Percentiles rank a stretch among this genome's conserved stretches.
phyloP scores from a whole-genome alignment of 2,888 invertebrate genomes.

The Cataglyphis livida region DNA sequence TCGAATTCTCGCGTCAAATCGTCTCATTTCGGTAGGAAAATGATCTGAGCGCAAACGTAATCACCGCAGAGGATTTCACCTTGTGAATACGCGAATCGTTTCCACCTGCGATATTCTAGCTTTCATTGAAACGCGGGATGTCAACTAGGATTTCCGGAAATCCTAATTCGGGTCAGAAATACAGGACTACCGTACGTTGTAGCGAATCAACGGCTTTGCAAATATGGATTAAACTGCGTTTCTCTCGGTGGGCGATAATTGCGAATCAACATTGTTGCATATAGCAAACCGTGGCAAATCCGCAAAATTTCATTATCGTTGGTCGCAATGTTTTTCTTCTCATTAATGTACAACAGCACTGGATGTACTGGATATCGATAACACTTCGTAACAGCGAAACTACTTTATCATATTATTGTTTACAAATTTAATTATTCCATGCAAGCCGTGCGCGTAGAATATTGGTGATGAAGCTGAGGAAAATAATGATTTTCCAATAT shows the following conservation, averaged over 20 bases:
- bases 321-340: slow-evolving; percentile 50
- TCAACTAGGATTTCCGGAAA: slow-evolving; percentile 44
- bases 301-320: slow-evolving; percentile 48
- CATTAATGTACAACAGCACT: slow-evolving; percentile 35
- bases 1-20: slow-evolving; percentile 45
- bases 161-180: slow-evolving; percentile 55
- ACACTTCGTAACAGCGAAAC: slow-evolving; percentile 18
- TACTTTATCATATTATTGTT: slow-evolving; percentile 39
- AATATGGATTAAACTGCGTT: slow-evolving; percentile 54
- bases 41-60: slow-evolving; percentile 54
- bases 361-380: slow-evolving; percentile 3
- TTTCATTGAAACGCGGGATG: slow-evolving; percentile 52
- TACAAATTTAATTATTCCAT: slow-evolving; percentile 41
- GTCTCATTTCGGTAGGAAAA: slow-evolving; percentile 8
- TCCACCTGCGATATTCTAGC: slow-evolving; percentile 34
- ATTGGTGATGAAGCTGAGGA: not conserved
- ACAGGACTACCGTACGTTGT: slow-evolving; percentile 19
- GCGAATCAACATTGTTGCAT: slow-evolving; percentile 38
- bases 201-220: slow-evolving; percentile 46
- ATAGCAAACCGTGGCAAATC: slow-evolving; percentile 31
- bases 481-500: slow-evolving; percentile 28
- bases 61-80: slow-evolving; percentile 28
- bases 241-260: slow-evolving; percentile 33
- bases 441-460: not conserved
- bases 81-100: not conserved